Evolutionary conservation across 64 coral and sea anemone genomes (phyloP), one percentile per base, ranked within the genome.

Genomic region (Pachyseris speciosa): DNA sequence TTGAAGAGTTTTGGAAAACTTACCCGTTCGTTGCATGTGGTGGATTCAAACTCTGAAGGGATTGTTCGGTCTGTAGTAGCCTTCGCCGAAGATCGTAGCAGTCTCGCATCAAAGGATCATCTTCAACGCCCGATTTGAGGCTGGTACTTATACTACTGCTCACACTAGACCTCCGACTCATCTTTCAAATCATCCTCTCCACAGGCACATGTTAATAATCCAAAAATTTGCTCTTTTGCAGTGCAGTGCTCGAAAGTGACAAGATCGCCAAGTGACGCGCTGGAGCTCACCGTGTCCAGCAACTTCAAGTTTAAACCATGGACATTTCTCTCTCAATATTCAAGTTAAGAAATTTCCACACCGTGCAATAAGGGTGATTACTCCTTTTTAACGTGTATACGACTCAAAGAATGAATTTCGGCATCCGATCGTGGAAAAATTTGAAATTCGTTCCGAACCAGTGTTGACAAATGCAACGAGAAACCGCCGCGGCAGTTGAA

Each of bases 401-500:
- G 76, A 45, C 58, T 52, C 83, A 78, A 83, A 48, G 42, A 69
- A 40, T 78, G 33, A 72, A 39, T 65, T 64, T 86, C 30, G 39
- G 58, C 69, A 61, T 71, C 17, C n/a, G 48, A 79, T 79, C 16
- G 49, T 2, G 16, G 47, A 22, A 80, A 92, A 79, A 80, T 90
- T 94, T 85, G 63, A 93, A 93, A 93, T 97, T 86, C 63, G 79
- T 85, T 89, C 83, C 67, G 59, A 91, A 40, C 83, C 29, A 59
- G 74, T 97, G 92, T 97, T 97, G 95, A 97, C 91, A 90, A 49
- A 40, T 61, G 74, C 64, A 92, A 97, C 91, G 91, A 92, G 93
- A 96, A 96, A 97, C 95, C 95, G 95, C 95, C 95, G 92, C 95
- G 85, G 87, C 91, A 97, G 81, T 92, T 97, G 91, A 94, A 93